Evolutionary conservation across 2,888 invertebrate genomes (phyloP).

Genomic region (Trisateles emortualis): DNA sequence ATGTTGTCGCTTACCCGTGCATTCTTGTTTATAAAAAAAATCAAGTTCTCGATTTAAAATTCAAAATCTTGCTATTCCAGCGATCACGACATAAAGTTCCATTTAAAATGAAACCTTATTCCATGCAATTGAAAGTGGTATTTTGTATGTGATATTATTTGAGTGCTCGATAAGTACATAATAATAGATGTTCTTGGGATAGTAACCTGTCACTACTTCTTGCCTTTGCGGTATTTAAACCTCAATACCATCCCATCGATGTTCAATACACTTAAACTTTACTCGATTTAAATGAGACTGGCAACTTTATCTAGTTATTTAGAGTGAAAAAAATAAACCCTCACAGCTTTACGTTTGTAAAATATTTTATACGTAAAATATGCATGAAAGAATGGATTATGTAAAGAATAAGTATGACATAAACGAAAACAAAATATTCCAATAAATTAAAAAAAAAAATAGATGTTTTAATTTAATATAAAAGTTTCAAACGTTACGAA

Average conservation of each 20-base stretch:
- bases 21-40: slow-evolving; percentile 37
- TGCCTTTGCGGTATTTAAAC: slow-evolving; percentile 24
- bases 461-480: no score
- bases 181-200: slow-evolving; percentile 28
- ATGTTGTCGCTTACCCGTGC: slow-evolving; percentile 28
- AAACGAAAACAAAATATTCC: no score
- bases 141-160: slow-evolving; percentile 21
- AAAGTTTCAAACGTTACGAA: no score
- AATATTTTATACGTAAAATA: no score
- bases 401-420: no score
- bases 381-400: no score
- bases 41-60: slow-evolving; percentile 55
- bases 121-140: slow-evolving; percentile 15
- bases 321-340: background rate
- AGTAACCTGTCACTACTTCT: slow-evolving; percentile 30
- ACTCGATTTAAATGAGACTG: slow-evolving; percentile 14
- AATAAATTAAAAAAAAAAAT: no score
- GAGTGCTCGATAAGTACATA: slow-evolving; percentile 21
- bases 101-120: slow-evolving; percentile 27
- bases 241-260: no score
- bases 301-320: background rate
- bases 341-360: no score
- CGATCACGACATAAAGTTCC: slow-evolving; percentile 43
- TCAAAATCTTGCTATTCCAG: slow-evolving; percentile 57
- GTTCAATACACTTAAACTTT: slow-evolving; percentile 40